These are phyloP conservation scores for Leptocoma aspasia DNA, from an alignment of 2,113 vertebrate genomes.

Conservation along the genomic window DNA sequence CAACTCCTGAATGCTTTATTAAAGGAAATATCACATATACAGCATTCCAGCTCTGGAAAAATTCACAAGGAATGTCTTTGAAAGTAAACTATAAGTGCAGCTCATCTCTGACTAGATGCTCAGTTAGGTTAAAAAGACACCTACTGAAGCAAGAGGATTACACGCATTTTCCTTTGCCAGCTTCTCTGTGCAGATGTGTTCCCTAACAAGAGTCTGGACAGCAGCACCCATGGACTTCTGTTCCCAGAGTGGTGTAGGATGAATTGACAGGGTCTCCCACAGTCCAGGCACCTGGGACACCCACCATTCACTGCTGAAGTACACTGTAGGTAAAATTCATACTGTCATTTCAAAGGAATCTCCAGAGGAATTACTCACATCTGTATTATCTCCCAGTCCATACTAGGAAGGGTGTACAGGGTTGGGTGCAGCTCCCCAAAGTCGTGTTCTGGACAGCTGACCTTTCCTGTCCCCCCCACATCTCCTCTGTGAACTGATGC, in stretches of 20 bases:
- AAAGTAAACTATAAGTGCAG: background rate
- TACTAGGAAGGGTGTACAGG: background rate
- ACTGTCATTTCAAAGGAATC: background rate
- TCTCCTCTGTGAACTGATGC: background rate
- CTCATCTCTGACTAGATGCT: background rate
- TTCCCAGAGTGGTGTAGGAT: background rate
- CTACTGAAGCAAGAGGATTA: background rate
- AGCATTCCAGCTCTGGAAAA: background rate
- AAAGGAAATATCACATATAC: background rate
- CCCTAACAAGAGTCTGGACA: background rate
- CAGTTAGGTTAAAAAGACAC: background rate
- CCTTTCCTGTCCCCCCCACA: background rate
- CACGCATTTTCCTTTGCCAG: background rate
- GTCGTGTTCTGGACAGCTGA: background rate
- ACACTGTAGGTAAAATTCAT: background rate
- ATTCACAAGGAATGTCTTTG: background rate
- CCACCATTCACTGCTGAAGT: background rate
- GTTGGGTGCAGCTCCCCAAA: background rate
- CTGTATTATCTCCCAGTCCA: background rate
- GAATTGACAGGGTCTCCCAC: fast-evolving
- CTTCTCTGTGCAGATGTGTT: background rate
- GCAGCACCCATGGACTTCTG: background rate
- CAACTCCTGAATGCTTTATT: background rate
- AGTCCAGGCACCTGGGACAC: background rate
- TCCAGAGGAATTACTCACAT: background rate